Evolutionary conservation across 2,113 vertebrate species (phyloP), one percentile per base, ranked within the genome.

Genomic region (Heliornis fulica): DNA sequence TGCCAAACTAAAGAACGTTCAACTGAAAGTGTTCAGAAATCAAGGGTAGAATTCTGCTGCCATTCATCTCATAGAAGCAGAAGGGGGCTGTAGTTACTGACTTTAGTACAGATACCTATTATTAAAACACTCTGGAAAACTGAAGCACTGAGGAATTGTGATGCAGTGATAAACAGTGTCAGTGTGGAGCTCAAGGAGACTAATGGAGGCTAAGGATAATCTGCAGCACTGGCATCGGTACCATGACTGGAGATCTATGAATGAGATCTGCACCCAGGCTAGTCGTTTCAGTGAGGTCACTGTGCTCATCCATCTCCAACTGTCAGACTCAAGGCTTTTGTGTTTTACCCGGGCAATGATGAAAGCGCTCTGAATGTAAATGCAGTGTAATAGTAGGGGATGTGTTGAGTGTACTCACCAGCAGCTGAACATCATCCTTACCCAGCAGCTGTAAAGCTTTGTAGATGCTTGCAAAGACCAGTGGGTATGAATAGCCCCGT

Each of bases 391-490:
- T 13, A 53, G 22, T 26, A 54, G 26, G 0, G 4, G 64, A 21
- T 26, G 13, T 0, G 1, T 36, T 16, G 2, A 32, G 59, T 29
- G 28, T 80, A 98, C 98, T 98, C 97, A 98, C 99, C 98, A 99
- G 96, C 21, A 99, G 94, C 56, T 96, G 93, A 45, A 98, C 98
- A 0, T 97, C 97, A 54, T 99, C 99, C 25, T 96, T 98, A 28
- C 91, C 97, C 40, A 98, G 86, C 63, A 99, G 92, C 63, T 99
- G 96, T 50, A 99, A 95, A 21, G 95, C 95, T 97, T 99, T 99
- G 94, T 99, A 99, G 57, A 99, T 96, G 71, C 96, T 72, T 10
- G 99, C 99, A 94, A 99, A 99, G 89, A 99, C 34, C 74, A 99
- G 98, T 1, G 99, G 99, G 94, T 99, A 99, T 1, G 96, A 95